Conservation (phyloP, 2,797 vertebrate species). For the Lagorchestes hirsutus region DNA sequence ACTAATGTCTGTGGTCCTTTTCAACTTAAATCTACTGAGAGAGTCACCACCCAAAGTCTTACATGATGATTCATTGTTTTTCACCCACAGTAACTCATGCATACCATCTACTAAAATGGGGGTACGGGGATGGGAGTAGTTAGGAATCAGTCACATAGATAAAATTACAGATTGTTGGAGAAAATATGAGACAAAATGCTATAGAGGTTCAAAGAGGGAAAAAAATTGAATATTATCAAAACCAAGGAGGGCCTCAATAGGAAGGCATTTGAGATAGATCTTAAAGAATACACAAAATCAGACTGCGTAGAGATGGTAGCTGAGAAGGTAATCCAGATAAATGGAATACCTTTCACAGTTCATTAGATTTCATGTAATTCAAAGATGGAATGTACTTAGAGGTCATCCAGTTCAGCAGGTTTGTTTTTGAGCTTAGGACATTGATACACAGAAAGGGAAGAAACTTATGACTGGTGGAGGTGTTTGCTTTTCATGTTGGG, state of each 20-base stretch:
- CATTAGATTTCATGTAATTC: not conserved
- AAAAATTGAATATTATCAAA: not conserved
- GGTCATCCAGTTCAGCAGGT: not conserved
- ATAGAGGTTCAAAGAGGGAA: not conserved
- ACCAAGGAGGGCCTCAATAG: not conserved
- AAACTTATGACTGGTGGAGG: not conserved
- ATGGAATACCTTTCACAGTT: not conserved
- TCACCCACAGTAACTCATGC: not conserved
- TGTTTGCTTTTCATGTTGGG: too few relatives aligned
- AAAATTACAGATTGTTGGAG: not conserved
- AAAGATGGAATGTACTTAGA: not conserved
- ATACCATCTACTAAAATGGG: not conserved
- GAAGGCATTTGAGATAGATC: not conserved
- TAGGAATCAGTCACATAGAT: not conserved
- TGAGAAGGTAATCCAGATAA: not conserved
- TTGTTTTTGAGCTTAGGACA: not conserved
- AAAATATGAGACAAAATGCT: not conserved
- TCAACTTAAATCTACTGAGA: not conserved
- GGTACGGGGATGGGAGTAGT: not conserved
- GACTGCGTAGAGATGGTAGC: not conserved
- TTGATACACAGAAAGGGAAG: not conserved
- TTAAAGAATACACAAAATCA: not conserved
- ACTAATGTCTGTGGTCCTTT: not conserved
- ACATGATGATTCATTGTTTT: not conserved
- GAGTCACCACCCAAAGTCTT: not conserved